Conservation (phyloP, 2,888 invertebrate genomes). For the Dione vanillae region DNA sequence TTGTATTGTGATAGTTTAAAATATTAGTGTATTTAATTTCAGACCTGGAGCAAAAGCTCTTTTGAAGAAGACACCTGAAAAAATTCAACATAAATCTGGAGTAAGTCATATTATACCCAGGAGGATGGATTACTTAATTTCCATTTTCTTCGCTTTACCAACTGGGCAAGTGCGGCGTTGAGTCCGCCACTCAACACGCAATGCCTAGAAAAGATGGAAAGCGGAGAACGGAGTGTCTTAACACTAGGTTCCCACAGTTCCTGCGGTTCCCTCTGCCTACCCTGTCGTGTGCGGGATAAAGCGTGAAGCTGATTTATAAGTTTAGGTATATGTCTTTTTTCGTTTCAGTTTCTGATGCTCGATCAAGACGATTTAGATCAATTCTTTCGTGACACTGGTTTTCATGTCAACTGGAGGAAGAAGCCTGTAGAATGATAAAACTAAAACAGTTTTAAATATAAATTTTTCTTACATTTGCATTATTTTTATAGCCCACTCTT, state of each 20-base stretch:
- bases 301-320: too few relatives aligned
- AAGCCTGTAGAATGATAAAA: conserved; percentile 7
- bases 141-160: too few relatives aligned
- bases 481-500: not conserved
- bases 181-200: too few relatives aligned
- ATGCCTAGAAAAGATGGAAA: too few relatives aligned
- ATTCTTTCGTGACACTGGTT: conserved; percentile 67
- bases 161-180: too few relatives aligned
- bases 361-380: conserved; percentile 71
- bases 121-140: too few relatives aligned
- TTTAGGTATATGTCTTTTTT: not conserved
- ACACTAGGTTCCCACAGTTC: too few relatives aligned
- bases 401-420: conserved; percentile 38
- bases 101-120: conserved; percentile 54
- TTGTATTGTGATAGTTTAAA: too few relatives aligned
- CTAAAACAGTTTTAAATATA: conserved; percentile 6
- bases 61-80: conserved; percentile 47
- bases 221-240: too few relatives aligned
- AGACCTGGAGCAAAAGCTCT: conserved; percentile 69
- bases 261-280: too few relatives aligned
- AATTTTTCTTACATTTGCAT: not conserved
- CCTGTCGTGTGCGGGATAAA: too few relatives aligned
- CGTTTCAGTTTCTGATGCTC: conserved; percentile 59
- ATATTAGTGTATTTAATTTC: not conserved
- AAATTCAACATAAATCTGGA: conserved; percentile 39